Conservation (phyloP, 2,113 vertebrate species). For the Embiotoca jacksoni region DNA sequence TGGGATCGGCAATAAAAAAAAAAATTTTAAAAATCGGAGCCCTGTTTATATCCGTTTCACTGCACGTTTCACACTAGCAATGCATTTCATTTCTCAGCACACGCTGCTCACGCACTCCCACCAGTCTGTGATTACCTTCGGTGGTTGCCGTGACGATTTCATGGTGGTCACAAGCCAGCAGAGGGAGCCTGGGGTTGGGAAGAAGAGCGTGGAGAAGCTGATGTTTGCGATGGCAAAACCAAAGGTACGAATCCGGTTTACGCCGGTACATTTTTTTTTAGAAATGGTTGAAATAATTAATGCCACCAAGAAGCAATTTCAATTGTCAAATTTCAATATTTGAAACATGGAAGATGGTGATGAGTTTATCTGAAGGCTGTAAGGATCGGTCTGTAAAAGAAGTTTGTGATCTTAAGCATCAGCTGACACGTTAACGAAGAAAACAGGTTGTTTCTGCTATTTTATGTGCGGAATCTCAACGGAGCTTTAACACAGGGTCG, state of each 20-base stretch:
- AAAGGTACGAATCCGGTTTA: constrained; percentile 80
- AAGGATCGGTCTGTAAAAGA: too few relatives aligned
- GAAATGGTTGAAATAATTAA: too few relatives aligned
- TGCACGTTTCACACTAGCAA: constrained; percentile 19
- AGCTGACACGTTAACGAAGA: constrained; percentile 35
- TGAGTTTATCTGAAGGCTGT: background rate
- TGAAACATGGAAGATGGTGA: too few relatives aligned
- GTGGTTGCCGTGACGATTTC: constrained; percentile 91
- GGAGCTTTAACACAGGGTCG: constrained; percentile 10
- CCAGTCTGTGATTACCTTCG: constrained; percentile 90
- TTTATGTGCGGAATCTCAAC: constrained; percentile 9
- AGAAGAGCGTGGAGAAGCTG: constrained; percentile 88
- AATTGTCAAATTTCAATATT: too few relatives aligned
- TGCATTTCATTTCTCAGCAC: constrained; percentile 80
- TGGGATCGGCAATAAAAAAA: background rate
- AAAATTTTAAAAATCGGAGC: constrained; percentile 31
- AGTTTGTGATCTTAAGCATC: background rate
- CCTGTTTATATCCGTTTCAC: constrained; percentile 4
- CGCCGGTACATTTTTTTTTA: background rate
- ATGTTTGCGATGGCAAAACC: constrained; percentile 89
- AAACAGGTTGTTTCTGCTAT: constrained; percentile 43
- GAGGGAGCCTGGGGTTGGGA: constrained; percentile 85
- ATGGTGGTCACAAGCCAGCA: constrained; percentile 89
- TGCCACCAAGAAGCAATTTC: too few relatives aligned
- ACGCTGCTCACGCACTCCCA: constrained; percentile 86